Base-by-base conservation (phyloP, 1,140 invertebrate species). In the Reticulitermes speratus region DNA sequence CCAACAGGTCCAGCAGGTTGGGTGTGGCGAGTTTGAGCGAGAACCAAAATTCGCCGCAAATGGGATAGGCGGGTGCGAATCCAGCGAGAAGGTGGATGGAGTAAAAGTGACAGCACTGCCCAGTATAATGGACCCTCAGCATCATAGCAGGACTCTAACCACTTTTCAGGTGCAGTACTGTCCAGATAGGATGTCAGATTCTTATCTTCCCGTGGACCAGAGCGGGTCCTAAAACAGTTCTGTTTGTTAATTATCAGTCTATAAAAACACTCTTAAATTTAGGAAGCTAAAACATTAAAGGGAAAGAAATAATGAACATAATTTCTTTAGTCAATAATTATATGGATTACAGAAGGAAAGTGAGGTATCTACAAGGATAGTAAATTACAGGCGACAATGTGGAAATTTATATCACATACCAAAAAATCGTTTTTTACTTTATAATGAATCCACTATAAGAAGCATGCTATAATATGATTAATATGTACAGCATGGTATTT, bases 41-140 rank as follows among this genome's bases (percentile, higher is more conserved):
- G 90, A 5, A 97, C 91, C 65, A 99, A 89, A 38, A 98, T 90
- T 86, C 97, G 94, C 87, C 95, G 94, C 7, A 99, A 90, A 91
- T 97, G 95, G 8, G 93, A 91, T 82, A 97, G 69, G 87, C 95
- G 94, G 38, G 94, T 91, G 30, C 92, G 90, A 83, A 93, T 92
- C 97, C 97, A 96, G 75, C 93, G 92, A 16, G 94, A 91, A 3
- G 94, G 94, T 32, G 96, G 94, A 88, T 96, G 94, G 32, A 99
- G 90, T 65, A 97, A 93, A 16, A 98, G 90, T 81, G 95, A 95
- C 89, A 99, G 93, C 9, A 95, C 95, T 82, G 94, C 91, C 93
- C 96, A 98, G 91, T 98, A 99, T 11, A 97, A 92, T 5, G 97
- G 95, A 6, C 97, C 97, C 88, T 99, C 98, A 3, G 96, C 94